These are phyloP conservation scores for Malthinus flaveolus DNA, from an alignment of 2,888 invertebrate genomes.

Conservation along the genomic window DNA sequence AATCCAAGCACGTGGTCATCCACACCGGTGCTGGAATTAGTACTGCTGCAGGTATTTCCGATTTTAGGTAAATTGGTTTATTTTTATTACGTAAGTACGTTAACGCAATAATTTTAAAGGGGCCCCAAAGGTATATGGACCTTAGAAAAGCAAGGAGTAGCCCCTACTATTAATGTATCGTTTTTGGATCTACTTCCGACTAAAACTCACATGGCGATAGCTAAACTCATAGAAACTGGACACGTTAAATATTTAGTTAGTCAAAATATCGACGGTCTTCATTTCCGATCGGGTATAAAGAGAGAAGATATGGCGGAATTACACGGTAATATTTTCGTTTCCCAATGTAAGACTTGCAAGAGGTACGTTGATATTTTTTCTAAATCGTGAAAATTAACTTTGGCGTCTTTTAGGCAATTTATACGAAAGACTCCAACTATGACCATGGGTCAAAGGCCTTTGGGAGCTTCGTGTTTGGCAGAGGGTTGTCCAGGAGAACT, in stretches of 20 bases:
- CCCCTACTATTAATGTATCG: constrained; percentile 80
- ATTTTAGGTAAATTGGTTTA: constrained; percentile 69
- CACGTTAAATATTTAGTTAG: constrained; percentile 86
- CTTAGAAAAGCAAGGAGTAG: constrained; percentile 84
- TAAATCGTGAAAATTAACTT: constrained; percentile 6
- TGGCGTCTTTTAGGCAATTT: constrained; percentile 68
- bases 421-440: constrained; percentile 74
- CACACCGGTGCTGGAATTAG: constrained; percentile 97
- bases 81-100: not conserved
- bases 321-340: constrained; percentile 98
- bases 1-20: constrained; percentile 83
- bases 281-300: constrained; percentile 85
- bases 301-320: constrained; percentile 85
- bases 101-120: constrained; percentile 53
- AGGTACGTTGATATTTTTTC: constrained; percentile 56
- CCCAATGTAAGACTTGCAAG: constrained; percentile 89
- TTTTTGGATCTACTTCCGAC: constrained; percentile 92
- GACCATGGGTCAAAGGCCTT: constrained; percentile 79
- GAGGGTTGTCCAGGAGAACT: constrained; percentile 82
- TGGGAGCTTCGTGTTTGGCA: constrained; percentile 69
- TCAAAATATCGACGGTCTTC: constrained; percentile 98
- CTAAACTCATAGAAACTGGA: constrained; percentile 73
- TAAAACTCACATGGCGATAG: constrained; percentile 90
- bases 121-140: constrained; percentile 98
- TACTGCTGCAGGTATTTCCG: constrained; percentile 89